Evolutionary conservation across 2,797 vertebrate genomes (phyloP).

Genomic region (Erpetoichthys calabaricus): DNA sequence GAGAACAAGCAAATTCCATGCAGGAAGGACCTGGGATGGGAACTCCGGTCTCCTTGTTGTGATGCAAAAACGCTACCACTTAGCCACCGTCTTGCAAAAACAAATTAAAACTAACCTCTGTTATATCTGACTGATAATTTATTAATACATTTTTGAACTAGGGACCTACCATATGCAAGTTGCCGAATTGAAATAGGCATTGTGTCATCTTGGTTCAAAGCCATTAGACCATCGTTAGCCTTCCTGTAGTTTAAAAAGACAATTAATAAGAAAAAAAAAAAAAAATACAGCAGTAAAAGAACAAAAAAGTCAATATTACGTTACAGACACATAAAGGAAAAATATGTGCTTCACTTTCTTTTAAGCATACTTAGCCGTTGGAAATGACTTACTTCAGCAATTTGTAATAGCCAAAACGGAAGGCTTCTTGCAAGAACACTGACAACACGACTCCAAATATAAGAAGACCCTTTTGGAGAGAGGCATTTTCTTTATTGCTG

Average conservation of each 20-base stretch:
- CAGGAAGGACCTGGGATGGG: too few species aligned
- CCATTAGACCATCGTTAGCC: conserved; percentile 63
- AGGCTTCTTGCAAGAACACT: conserved; percentile 54
- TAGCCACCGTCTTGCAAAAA: too few species aligned
- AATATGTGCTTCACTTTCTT: too few species aligned
- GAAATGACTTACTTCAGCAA: conserved; percentile 51
- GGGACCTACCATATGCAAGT: conserved; percentile 55
- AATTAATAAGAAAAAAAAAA: not conserved
- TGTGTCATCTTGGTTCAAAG: conserved; percentile 60
- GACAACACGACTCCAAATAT: conserved; percentile 57
- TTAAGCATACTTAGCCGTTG: too few species aligned
- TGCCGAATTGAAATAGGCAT: conserved; percentile 60
- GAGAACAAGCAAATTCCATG: too few species aligned
- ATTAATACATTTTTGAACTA: too few species aligned
- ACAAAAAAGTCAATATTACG: not conserved
- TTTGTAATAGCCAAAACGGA: conserved; percentile 51
- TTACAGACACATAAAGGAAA: too few species aligned
- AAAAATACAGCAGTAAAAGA: not conserved
- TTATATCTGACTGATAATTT: too few species aligned
- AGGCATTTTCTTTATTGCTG: conserved; percentile 40
- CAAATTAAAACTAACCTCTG: too few species aligned
- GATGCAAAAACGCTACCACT: too few species aligned
- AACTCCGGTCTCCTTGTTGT: too few species aligned
- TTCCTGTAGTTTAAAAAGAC: conserved; percentile 41
- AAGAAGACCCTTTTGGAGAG: conserved; percentile 52